Conservation (phyloP, 2,797 vertebrate species). For the Loris lydekkerianus region DNA sequence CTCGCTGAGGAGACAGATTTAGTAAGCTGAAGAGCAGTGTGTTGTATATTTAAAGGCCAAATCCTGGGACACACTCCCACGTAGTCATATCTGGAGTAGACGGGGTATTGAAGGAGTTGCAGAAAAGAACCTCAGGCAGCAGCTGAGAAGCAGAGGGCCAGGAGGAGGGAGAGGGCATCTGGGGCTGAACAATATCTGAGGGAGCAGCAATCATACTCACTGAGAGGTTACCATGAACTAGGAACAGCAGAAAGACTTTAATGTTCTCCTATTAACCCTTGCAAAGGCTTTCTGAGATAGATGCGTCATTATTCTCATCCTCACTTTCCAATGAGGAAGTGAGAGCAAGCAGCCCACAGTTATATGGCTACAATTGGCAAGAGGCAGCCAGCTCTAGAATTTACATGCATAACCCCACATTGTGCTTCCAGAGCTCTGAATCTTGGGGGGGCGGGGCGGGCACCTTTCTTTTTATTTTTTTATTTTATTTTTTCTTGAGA, state of each 20-base stretch:
- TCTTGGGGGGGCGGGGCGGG: no score
- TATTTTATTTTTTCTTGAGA: no score
- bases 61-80: rapidly evolving
- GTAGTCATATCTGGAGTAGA: neutral
- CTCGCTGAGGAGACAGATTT: neutral
- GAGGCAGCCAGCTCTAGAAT: neutral
- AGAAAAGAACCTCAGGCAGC: neutral
- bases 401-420: neutral
- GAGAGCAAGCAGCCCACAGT: neutral
- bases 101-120: neutral
- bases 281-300: neutral
- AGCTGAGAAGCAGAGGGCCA: neutral
- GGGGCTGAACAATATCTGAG: no score
- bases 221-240: neutral
- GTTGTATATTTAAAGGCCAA: neutral
- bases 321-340: neutral
- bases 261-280: neutral
- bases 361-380: neutral
- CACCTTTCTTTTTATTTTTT: no score
- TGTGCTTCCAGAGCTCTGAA: neutral
- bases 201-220: no score
- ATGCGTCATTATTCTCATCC: neutral
- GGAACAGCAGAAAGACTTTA: neutral
- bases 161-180: neutral
- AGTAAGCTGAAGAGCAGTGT: neutral